Percentiles rank a stretch among this genome's conserved stretches.
These are phyloP conservation scores for Papilio polyxenes DNA, from an alignment of 1,140 invertebrate species.

Conservation along the genomic window DNA sequence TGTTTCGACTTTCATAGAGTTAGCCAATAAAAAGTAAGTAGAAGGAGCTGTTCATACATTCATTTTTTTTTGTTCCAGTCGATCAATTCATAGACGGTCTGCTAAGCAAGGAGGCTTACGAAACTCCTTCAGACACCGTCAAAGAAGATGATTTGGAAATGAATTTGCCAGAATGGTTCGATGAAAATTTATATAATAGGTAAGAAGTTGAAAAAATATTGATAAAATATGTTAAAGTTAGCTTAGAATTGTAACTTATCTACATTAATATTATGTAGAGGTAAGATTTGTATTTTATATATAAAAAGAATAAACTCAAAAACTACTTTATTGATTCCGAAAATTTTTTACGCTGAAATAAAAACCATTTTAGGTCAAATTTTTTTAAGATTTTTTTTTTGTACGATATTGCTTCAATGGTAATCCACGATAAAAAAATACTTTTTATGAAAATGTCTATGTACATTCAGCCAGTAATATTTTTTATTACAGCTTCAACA, in stretches of 20 bases:
- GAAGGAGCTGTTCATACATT: neutral
- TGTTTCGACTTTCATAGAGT: constrained; percentile 39
- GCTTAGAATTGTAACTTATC: no score
- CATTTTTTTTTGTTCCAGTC: constrained; percentile 50
- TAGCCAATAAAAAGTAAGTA: constrained; percentile 16
- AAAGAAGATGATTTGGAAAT: constrained; percentile 57
- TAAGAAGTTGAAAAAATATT: constrained; percentile 48
- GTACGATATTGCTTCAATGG: no score
- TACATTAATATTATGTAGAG: no score
- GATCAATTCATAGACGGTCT: constrained; percentile 61
- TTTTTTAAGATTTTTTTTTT: no score
- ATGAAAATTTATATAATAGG: constrained; percentile 81
- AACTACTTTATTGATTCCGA: no score
- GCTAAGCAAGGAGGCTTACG: constrained; percentile 55
- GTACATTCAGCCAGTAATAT: neutral
- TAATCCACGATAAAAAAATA: no score
- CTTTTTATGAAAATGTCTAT: neutral
- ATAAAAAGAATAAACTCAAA: no score
- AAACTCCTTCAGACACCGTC: constrained; percentile 57
- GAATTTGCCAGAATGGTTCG: constrained; percentile 81
- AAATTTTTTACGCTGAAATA: no score
- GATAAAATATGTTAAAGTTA: no score
- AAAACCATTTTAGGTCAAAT: no score
- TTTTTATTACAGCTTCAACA: neutral
- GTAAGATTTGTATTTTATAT: no score